Evolutionary conservation across 1,140 invertebrate species (phyloP).

Genomic region (Drosophila azteca): DNA sequence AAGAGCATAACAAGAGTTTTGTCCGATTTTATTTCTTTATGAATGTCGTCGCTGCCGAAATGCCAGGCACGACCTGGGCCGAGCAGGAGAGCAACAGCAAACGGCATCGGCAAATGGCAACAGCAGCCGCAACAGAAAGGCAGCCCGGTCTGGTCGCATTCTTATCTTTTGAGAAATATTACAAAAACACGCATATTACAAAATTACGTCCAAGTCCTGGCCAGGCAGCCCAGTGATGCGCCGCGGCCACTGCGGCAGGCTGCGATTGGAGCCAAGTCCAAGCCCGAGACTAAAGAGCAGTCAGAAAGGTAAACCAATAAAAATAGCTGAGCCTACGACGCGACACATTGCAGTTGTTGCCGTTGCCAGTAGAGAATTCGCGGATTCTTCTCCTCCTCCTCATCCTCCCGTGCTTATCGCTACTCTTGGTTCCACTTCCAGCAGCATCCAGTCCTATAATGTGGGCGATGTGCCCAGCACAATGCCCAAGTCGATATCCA

Average conservation of each 20-base stretch:
- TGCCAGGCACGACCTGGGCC: slow-evolving; percentile 28
- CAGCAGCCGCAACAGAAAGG: slow-evolving; percentile 17
- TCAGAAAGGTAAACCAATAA: slow-evolving; percentile 36
- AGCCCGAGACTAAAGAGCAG: slow-evolving; percentile 11
- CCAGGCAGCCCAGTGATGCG: slow-evolving; percentile 6
- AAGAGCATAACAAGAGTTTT: slow-evolving; percentile 47
- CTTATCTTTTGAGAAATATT: slow-evolving; percentile 84
- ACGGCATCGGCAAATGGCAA: slow-evolving; percentile 1
- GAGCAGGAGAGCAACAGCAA: slow-evolving; percentile 14
- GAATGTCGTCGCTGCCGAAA: slow-evolving; percentile 51
- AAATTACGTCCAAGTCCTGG: slow-evolving; percentile 65
- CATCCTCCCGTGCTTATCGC: slow-evolving; percentile 8
- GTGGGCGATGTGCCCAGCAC: slow-evolving; percentile 20
- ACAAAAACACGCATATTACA: slow-evolving; percentile 84
- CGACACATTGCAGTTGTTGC: slow-evolving; percentile 1
- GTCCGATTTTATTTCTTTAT: slow-evolving; percentile 69
- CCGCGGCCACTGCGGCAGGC: background rate
- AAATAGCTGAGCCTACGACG: slow-evolving; percentile 40
- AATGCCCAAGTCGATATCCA: slow-evolving; percentile 2
- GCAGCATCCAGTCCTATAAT: background rate
- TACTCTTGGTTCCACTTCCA: slow-evolving; percentile 20
- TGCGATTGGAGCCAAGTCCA: slow-evolving; percentile 25
- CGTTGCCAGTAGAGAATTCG: slow-evolving; percentile 7
- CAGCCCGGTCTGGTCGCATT: slow-evolving; percentile 75
- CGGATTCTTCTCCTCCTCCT: background rate